Percentiles rank a stretch among this genome's conserved stretches.
These are phyloP conservation scores for Cephus pygmeus DNA, from an alignment of 2,888 invertebrate genomes.

Conservation along the genomic window DNA sequence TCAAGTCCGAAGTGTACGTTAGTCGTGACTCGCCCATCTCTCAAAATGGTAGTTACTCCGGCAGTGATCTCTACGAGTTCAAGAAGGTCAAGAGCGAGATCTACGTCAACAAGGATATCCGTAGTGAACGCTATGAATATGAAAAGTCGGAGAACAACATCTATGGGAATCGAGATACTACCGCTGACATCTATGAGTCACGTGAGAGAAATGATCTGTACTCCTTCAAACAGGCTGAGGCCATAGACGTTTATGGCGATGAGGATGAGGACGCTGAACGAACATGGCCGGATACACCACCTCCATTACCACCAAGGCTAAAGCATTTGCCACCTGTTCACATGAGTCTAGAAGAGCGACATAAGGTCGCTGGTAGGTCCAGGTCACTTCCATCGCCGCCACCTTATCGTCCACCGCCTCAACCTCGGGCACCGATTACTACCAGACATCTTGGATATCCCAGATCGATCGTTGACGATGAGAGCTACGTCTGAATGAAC, in stretches of 20 bases:
- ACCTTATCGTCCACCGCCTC: constrained; percentile 62
- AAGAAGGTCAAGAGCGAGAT: constrained; percentile 58
- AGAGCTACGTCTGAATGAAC: constrained; percentile 58
- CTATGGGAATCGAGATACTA: constrained; percentile 55
- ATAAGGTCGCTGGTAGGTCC: constrained; percentile 61
- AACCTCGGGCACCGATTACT: constrained; percentile 58
- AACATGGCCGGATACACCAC: constrained; percentile 68
- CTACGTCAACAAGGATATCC: constrained; percentile 49
- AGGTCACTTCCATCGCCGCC: constrained; percentile 62
- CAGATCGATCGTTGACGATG: constrained; percentile 61
- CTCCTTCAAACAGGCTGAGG: constrained; percentile 57
- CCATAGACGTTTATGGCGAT: constrained; percentile 62
- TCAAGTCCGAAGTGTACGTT: constrained; percentile 56
- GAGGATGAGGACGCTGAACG: constrained; percentile 64
- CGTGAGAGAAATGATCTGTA: constrained; percentile 53
- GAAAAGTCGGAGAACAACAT: constrained; percentile 42
- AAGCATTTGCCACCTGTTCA: constrained; percentile 76
- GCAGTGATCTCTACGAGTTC: constrained; percentile 48
- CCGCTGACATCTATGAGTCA: constrained; percentile 53
- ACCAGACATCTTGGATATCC: constrained; percentile 58
- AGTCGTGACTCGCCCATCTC: constrained; percentile 59
- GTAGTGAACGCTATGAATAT: constrained; percentile 47
- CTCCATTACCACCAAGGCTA: constrained; percentile 72
- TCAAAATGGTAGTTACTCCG: constrained; percentile 55
- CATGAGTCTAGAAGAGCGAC: constrained; percentile 72